Base-by-base conservation (phyloP, 1,140 invertebrate species). In the Drosophila sp. region DNA sequence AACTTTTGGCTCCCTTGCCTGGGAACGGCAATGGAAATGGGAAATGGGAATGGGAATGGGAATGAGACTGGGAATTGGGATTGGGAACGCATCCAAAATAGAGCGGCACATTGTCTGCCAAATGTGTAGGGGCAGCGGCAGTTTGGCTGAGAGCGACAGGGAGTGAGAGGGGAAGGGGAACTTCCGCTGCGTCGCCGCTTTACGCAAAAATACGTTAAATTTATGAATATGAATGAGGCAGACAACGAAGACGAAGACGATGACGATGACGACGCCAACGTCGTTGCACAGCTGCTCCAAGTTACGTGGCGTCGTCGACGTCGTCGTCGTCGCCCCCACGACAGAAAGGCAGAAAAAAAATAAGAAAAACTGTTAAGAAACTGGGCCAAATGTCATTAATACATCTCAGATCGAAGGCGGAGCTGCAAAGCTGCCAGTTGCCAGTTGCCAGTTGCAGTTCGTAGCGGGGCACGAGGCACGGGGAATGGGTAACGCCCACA, bases 361-460 rank as follows among this genome's bases (percentile, higher is more conserved):
- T 41, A 13, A 36, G 7, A 9, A 63, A 65, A 71, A 64, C 72
- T 59, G 58, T 61, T 58, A 38, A 63, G 34, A 82, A 86, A 86
- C 78, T 86, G 67, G 82, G 82, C 76, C 82, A 86, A 86, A 87
- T 89, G 82, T 87, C 82, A 86, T 86, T 87, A 86, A 86, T 86
- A 86, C 82, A 87, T 87, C 82, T 86, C 61, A 63, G 66, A 79
- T 72, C 77, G 78, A 74, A 78, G 80, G 72, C 69, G 57, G 69
- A 48, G 51, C 65, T 72, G 72, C 65, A 57, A 71, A 21, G 21
- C 4, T 21, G 21, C 21, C 21, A 21, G 21, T 21, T 21, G 21
- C 21, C 21, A 21, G 21, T 54, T 67, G 71, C 71, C 71, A 66
- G 41, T 61, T 9, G 18, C 25, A n/a, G 6, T 21, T 53, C 36